Conservation (phyloP, 2,888 invertebrate genomes). For the Hypolimnas misippus region DNA sequence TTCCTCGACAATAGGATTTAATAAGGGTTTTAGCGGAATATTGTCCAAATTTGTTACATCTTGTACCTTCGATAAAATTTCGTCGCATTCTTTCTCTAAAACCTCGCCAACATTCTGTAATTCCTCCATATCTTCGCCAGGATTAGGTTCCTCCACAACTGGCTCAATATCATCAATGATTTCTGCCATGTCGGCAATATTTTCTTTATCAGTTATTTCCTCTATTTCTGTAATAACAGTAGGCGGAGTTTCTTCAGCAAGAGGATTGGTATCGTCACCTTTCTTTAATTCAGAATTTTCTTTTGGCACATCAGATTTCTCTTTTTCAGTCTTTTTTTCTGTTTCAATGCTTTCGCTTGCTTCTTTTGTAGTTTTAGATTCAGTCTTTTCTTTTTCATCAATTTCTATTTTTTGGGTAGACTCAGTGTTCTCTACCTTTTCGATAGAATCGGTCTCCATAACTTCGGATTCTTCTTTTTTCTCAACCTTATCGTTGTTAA, state of each 20-base stretch:
- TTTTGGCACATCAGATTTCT: constrained; percentile 51
- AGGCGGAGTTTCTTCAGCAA: constrained; percentile 54
- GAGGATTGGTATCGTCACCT: constrained; percentile 42
- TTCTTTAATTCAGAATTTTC: constrained; percentile 49
- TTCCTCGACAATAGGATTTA: constrained; percentile 70
- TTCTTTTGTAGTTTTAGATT: constrained; percentile 23
- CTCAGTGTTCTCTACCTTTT: constrained; percentile 48
- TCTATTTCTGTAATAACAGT: constrained; percentile 63
- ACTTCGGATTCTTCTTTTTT: constrained; percentile 60
- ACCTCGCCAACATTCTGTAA: constrained; percentile 71
- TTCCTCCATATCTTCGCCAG: constrained; percentile 66
- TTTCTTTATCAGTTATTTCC: constrained; percentile 64
- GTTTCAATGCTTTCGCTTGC: constrained; percentile 12
- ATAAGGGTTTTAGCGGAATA: constrained; percentile 67
- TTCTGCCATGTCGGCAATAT: constrained; percentile 58
- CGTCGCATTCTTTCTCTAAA: constrained; percentile 78
- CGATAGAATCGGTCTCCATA: constrained; percentile 50
- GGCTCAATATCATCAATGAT: constrained; percentile 66
- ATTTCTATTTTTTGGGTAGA: constrained; percentile 45
- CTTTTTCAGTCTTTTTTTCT: constrained; percentile 30
- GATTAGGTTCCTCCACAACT: constrained; percentile 66
- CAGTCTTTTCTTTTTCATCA: constrained; percentile 28
- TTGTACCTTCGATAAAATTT: constrained; percentile 76
- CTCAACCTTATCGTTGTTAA: constrained; percentile 54
- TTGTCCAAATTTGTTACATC: constrained; percentile 74